Conservation (phyloP, 2,113 vertebrate species). For the Verasper variegatus region DNA sequence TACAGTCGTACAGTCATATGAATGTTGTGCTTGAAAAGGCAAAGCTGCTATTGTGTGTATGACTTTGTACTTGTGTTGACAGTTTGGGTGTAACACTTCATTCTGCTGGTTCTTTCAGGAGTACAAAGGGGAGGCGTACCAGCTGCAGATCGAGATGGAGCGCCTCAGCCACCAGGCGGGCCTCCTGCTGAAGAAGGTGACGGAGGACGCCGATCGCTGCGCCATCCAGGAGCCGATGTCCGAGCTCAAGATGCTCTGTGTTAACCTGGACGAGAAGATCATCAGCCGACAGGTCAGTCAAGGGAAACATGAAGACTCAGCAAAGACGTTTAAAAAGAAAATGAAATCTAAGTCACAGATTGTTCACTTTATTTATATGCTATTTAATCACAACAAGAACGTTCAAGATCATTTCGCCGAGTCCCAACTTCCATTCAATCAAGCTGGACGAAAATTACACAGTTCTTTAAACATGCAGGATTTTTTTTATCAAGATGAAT, state of each 20-base stretch:
- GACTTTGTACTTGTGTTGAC: constrained; percentile 49
- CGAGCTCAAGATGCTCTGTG: constrained; percentile 93
- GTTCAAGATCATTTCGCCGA: no score
- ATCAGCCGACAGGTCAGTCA: constrained; percentile 93
- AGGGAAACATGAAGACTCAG: background rate
- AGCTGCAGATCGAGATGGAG: constrained; percentile 99
- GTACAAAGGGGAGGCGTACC: constrained; percentile 95
- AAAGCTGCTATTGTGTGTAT: constrained; percentile 13
- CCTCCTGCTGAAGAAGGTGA: constrained; percentile 92
- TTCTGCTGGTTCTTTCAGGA: constrained; percentile 80
- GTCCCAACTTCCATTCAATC: no score
- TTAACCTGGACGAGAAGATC: constrained; percentile 92
- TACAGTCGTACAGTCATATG: constrained; percentile 12
- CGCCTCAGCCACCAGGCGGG: constrained; percentile 94
- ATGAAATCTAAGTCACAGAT: no score
- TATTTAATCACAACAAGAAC: background rate
- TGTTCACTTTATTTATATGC: background rate
- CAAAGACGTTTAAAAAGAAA: no score
- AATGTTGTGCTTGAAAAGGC: constrained; percentile 22
- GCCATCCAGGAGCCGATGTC: constrained; percentile 92
- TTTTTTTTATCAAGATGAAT: no score
- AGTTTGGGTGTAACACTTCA: constrained; percentile 30
- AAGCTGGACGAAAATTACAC: no score
- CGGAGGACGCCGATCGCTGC: constrained; percentile 87
- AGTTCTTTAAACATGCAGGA: no score